Evolutionary conservation across 2,888 invertebrate genomes (phyloP).

Genomic region (Meteorus cinctellus): DNA sequence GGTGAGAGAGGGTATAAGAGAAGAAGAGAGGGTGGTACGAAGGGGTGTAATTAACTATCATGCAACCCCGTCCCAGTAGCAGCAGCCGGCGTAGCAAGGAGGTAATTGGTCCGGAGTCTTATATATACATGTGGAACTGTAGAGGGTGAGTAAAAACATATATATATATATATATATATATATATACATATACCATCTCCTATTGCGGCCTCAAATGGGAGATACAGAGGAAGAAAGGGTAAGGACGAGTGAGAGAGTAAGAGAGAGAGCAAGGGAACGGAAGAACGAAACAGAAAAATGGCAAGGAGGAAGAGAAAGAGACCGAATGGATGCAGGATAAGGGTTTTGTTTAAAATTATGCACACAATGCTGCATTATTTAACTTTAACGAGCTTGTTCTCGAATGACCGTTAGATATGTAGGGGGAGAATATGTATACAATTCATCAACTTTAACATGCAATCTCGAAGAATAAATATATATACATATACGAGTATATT

Average conservation of each 20-base stretch:
- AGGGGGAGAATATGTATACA: neutral
- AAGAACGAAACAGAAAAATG: neutral
- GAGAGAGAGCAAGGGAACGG: neutral
- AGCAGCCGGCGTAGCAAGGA: slow-evolving; percentile 71
- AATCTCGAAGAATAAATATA: neutral
- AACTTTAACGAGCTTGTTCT: slow-evolving; percentile 68
- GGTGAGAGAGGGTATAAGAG: slow-evolving; percentile 17
- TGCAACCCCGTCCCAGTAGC: slow-evolving; percentile 70
- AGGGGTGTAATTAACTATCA: slow-evolving; percentile 73
- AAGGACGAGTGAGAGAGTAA: slow-evolving; percentile 18
- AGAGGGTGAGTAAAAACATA: slow-evolving; percentile 24
- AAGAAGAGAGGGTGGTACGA: slow-evolving; percentile 49
- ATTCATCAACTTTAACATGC: neutral
- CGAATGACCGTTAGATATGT: slow-evolving; percentile 64
- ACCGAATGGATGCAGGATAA: slow-evolving; percentile 62
- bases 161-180: neutral
- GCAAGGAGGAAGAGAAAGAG: slow-evolving; percentile 40
- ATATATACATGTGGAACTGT: slow-evolving; percentile 63
- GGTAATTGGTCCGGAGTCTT: slow-evolving; percentile 73
- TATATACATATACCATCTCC: neutral
- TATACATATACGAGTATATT: neutral
- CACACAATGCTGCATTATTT: slow-evolving; percentile 70
- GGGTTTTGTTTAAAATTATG: slow-evolving; percentile 72
- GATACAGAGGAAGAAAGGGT: slow-evolving; percentile 14
- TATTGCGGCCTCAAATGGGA: slow-evolving; percentile 41